phyloP scores from a whole-genome alignment of 2,797 vertebrate species.

The Darevskia nairensis region DNA sequence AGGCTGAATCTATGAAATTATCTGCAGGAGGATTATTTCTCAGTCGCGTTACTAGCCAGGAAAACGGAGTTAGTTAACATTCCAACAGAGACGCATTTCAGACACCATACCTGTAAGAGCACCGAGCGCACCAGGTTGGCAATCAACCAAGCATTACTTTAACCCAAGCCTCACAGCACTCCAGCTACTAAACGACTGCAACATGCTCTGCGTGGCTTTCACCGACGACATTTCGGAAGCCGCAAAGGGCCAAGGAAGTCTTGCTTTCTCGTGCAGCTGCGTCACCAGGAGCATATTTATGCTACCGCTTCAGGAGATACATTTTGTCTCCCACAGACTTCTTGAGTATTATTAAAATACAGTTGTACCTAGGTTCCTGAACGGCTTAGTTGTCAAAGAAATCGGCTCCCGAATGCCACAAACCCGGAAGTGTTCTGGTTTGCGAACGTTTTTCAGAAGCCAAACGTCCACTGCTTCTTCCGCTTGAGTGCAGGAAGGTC shows the following conservation, averaged over 20 bases:
- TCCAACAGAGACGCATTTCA: not conserved
- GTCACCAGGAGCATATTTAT: not conserved
- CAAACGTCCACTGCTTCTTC: rapidly evolving
- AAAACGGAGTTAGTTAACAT: not conserved
- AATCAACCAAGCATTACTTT: not conserved
- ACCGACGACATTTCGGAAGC: not conserved
- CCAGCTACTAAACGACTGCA: not conserved
- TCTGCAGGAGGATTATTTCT: not conserved
- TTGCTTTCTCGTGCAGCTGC: not conserved
- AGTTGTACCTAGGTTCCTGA: not conserved
- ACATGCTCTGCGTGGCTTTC: not conserved
- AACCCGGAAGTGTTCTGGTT: no score
- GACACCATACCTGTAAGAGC: not conserved
- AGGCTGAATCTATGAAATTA: not conserved
- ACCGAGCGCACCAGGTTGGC: not conserved
- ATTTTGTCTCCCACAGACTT: not conserved
- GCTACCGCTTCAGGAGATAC: not conserved
- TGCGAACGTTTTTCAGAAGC: no score
- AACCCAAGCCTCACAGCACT: not conserved
- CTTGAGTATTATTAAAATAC: not conserved
- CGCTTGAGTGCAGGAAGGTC: no score
- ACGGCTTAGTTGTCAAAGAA: no score
- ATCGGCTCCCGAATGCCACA: no score
- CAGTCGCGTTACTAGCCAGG: not conserved
- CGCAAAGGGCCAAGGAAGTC: not conserved